Conservation (phyloP, 2,113 vertebrate genomes). For the Pseudopodoces humilis region DNA sequence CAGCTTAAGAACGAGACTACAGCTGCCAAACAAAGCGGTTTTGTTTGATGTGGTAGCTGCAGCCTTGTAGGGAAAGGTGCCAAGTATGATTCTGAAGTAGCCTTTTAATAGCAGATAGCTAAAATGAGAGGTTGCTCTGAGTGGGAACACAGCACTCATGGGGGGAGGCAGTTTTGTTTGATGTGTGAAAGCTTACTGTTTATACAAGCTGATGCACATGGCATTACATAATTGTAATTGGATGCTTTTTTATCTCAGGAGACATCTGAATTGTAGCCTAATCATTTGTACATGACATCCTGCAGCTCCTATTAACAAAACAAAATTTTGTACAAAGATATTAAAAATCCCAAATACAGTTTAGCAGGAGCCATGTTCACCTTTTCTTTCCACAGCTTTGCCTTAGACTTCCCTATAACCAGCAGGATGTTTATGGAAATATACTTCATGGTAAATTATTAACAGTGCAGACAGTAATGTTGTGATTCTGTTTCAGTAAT, state of each 20-base stretch:
- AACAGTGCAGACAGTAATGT: background rate
- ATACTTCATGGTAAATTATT: background rate
- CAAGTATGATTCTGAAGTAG: slow-evolving; percentile 8
- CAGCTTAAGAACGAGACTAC: background rate
- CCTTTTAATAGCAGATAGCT: slow-evolving; percentile 33
- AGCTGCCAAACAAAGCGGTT: slow-evolving; percentile 14
- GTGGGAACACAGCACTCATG: background rate
- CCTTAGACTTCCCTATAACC: background rate
- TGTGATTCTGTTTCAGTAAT: background rate
- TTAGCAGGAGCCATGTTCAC: background rate
- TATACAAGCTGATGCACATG: background rate
- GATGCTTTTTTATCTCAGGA: background rate
- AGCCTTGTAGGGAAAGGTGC: background rate
- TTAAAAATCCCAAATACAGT: background rate
- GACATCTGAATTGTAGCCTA: background rate
- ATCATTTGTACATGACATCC: background rate
- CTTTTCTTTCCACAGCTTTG: background rate
- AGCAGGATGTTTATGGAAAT: background rate
- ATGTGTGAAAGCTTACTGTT: background rate
- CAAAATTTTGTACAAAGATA: background rate
- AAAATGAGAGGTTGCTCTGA: slow-evolving; percentile 11
- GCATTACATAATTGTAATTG: background rate
- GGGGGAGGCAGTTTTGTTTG: background rate
- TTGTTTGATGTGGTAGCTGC: slow-evolving; percentile 20
- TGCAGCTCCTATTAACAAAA: background rate